phyloP scores from a whole-genome alignment of 2,113 vertebrate genomes.

The Capra hircus region DNA sequence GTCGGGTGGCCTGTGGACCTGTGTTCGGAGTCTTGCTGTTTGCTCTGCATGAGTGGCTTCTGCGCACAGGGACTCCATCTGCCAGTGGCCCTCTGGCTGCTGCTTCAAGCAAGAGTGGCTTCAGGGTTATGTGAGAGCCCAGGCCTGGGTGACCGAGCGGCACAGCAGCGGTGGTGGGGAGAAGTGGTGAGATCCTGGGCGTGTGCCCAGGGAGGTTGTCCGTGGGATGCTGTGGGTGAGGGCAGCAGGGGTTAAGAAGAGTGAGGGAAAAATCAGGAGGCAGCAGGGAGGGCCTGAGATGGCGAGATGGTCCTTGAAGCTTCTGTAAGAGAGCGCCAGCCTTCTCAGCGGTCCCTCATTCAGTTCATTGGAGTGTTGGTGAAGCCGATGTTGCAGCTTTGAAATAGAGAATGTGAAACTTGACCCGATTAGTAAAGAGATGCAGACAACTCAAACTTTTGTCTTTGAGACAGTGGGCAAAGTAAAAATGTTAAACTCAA shows the following conservation, averaged over 20 bases:
- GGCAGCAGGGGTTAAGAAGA: fast-evolving
- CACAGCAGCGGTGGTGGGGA: not conserved
- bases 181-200: not conserved
- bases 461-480: not conserved
- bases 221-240: fast-evolving
- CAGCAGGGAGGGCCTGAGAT: too few species aligned
- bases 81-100: not conserved
- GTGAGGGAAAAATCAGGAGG: fast-evolving
- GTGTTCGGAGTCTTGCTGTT: fast-evolving
- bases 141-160: fast-evolving
- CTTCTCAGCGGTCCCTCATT: not conserved
- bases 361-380: not conserved
- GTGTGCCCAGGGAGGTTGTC: fast-evolving
- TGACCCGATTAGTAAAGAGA: not conserved
- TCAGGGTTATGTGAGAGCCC: fast-evolving
- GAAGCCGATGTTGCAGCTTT: not conserved
- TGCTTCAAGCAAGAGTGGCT: not conserved
- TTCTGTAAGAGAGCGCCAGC: not conserved
- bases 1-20: too few species aligned
- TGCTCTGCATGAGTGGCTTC: not conserved
- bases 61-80: not conserved
- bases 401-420: not conserved
- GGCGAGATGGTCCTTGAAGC: not conserved
- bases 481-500: not conserved
- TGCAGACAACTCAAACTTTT: not conserved